A percentile compares a stretch with the other conserved stretches of the same genome.
Conservation (phyloP, 1,140 invertebrate species). For the Pseudomyrmex sp. region DNA sequence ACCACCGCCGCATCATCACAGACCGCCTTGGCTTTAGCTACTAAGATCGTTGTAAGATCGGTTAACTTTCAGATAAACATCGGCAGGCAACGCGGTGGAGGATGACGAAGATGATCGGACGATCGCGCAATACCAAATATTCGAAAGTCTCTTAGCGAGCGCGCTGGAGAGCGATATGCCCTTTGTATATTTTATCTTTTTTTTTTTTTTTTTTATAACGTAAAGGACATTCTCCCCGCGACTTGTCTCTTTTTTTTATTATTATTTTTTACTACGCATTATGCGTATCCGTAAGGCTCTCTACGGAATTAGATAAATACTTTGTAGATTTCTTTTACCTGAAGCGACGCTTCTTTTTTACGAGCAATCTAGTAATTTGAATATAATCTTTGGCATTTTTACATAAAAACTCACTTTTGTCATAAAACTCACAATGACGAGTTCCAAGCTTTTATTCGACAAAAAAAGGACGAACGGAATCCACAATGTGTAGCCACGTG, state of each 20-base stretch:
- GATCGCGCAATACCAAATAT: conserved; percentile 14
- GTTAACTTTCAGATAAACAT: neutral
- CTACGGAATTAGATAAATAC: conserved; percentile 21
- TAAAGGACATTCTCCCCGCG: conserved; percentile 35
- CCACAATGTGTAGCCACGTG: conserved; percentile 70
- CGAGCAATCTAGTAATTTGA: conserved; percentile 14
- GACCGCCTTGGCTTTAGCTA: conserved; percentile 84
- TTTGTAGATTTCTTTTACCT: conserved; percentile 42
- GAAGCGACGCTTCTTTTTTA: conserved; percentile 43
- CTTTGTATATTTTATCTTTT: neutral
- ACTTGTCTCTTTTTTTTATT: conserved; percentile 33
- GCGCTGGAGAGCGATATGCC: conserved; percentile 18
- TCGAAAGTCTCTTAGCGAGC: conserved; percentile 36
- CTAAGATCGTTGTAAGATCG: conserved; percentile 52
- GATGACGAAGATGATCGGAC: neutral
- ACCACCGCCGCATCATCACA: conserved; percentile 81
- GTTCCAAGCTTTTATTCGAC: conserved; percentile 61
- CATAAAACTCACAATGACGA: neutral
- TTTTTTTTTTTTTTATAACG: conserved; percentile 10
- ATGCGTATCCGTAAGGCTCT: conserved; percentile 8
- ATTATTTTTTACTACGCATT: conserved; percentile 29
- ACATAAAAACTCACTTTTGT: conserved; percentile 37
- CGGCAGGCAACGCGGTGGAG: neutral
- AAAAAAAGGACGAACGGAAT: neutral
- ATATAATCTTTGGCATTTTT: conserved; percentile 65